A percentile compares a stretch with the other conserved stretches of the same genome.
Evolutionary conservation across 2,888 invertebrate species (phyloP).

Genomic region (Cephus pygmeus): DNA sequence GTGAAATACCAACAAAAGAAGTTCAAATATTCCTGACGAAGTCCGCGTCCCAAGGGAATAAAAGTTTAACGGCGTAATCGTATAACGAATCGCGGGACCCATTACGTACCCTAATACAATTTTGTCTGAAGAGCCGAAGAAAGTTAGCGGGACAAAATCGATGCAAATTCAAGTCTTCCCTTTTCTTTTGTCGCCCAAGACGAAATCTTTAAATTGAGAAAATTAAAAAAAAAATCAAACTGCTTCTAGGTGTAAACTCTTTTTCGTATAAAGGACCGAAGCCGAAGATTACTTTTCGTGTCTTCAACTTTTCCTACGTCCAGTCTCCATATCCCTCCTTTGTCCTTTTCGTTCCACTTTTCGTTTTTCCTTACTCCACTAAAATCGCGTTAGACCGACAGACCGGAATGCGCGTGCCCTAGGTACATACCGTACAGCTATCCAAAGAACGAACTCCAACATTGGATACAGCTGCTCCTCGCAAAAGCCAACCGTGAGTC

Average conservation of each 20-base stretch:
- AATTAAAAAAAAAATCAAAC: no score
- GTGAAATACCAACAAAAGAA: not conserved
- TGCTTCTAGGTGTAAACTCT: no score
- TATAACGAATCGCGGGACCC: slow-evolving; percentile 44
- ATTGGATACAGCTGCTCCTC: slow-evolving; percentile 54
- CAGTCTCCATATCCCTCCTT: not conserved
- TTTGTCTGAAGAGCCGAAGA: not conserved
- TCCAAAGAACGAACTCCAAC: slow-evolving; percentile 22
- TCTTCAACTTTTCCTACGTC: not conserved
- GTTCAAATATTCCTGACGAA: not conserved
- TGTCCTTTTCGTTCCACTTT: no score
- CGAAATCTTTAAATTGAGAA: not conserved
- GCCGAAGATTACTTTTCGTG: not conserved
- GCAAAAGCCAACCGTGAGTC: slow-evolving; percentile 30
- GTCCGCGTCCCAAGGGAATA: slow-evolving; percentile 37
- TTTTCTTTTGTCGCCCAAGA: not conserved
- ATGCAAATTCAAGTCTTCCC: no score
- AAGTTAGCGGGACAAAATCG: no score
- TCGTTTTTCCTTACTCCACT: not conserved
- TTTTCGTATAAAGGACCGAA: no score
- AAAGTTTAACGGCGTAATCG: slow-evolving; percentile 53
- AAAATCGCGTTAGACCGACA: not conserved
- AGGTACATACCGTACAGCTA: not conserved
- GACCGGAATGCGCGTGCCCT: not conserved
- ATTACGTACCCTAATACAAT: not conserved